Conservation (phyloP, 2,797 vertebrate genomes). For the Mycteria americana region DNA sequence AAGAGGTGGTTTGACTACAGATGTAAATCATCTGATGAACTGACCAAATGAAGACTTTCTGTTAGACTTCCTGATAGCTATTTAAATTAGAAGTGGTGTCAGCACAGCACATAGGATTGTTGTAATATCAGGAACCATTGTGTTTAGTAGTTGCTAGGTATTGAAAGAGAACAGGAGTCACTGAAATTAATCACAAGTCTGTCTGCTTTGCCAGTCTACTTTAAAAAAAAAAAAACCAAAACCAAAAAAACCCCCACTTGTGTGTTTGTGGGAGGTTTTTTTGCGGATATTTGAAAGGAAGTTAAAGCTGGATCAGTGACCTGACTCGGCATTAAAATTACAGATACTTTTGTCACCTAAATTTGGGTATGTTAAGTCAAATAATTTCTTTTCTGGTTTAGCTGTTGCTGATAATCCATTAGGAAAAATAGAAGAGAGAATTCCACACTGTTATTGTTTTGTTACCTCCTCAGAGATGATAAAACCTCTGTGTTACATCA, state of each 20-base stretch:
- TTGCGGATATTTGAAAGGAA: neutral
- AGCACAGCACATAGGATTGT: neutral
- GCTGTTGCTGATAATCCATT: neutral
- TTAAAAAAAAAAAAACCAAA: neutral
- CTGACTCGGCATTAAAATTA: neutral
- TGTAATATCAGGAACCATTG: neutral
- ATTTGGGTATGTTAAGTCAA: neutral
- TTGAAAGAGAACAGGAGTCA: neutral
- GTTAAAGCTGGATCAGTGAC: neutral
- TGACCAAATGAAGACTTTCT: neutral
- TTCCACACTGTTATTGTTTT: neutral
- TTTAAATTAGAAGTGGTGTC: neutral
- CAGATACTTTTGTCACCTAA: neutral
- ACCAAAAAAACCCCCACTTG: too few relatives aligned
- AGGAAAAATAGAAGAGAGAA: neutral
- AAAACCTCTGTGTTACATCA: neutral
- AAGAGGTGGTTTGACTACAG: neutral
- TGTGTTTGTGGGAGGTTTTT: rapidly evolving
- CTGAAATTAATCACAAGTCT: neutral
- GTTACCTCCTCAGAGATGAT: neutral
- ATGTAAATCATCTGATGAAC: neutral
- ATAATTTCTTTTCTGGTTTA: neutral
- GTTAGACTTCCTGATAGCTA: neutral
- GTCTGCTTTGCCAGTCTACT: neutral
- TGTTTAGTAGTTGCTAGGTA: neutral